These are phyloP conservation scores for Avahi laniger DNA, from an alignment of 2,797 vertebrate genomes.

Conservation along the genomic window DNA sequence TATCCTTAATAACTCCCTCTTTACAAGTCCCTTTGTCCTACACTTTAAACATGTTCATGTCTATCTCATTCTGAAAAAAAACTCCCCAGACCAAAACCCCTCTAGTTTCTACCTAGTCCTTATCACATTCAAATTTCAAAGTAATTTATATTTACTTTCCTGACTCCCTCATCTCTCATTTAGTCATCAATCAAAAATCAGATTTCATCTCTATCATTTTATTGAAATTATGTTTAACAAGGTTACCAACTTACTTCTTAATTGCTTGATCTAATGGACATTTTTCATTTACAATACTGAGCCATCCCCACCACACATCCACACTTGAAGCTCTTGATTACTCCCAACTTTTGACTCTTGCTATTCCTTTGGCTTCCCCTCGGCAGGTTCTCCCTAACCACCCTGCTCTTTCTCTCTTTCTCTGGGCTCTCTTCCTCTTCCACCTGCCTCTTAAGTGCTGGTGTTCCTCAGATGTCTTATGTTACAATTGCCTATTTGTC, in stretches of 20 bases:
- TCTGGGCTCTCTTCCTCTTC: neutral
- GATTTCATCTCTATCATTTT: neutral
- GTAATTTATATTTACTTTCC: slow-evolving; percentile 14
- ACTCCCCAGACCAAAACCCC: neutral
- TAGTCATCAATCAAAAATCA: slow-evolving; percentile 29
- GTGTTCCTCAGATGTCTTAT: neutral
- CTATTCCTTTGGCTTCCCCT: neutral
- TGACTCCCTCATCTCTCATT: neutral
- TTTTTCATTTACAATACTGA: neutral
- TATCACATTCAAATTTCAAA: slow-evolving; percentile 32
- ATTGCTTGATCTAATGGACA: neutral
- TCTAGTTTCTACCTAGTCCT: neutral
- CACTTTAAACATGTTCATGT: neutral
- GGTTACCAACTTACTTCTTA: neutral
- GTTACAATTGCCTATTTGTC: neutral
- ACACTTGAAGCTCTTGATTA: neutral
- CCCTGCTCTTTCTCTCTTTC: neutral
- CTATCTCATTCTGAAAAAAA: neutral
- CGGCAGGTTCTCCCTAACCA: neutral
- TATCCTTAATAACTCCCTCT: neutral
- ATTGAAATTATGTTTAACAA: slow-evolving; percentile 30
- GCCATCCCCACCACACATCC: neutral
- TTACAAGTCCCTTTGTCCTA: neutral
- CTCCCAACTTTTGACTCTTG: neutral
- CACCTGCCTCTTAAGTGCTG: neutral